A percentile compares a stretch with the other conserved stretches of the same genome.
These are phyloP conservation scores for Drosophila rellima DNA, from an alignment of 2,888 invertebrate genomes.

Conservation along the genomic window DNA sequence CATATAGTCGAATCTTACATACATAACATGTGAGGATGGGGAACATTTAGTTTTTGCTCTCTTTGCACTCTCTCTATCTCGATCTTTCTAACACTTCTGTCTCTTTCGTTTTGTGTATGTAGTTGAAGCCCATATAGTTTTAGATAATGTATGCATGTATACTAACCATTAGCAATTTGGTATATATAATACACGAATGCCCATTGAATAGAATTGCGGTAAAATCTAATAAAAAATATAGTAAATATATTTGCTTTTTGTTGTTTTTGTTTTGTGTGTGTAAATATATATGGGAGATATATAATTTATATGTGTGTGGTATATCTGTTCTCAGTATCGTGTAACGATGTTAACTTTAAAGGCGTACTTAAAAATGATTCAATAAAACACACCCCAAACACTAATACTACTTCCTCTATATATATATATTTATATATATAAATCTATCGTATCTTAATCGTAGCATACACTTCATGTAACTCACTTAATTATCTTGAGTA, in stretches of 20 bases:
- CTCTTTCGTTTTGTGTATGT: slow-evolving; percentile 7
- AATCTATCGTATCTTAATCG: slow-evolving; percentile 14
- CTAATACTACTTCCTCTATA: slow-evolving; percentile 36
- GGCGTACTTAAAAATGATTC: slow-evolving; percentile 47
- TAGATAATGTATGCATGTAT: slow-evolving; percentile 20
- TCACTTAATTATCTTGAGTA: background rate
- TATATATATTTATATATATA: slow-evolving; percentile 14
- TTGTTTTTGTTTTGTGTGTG: slow-evolving; percentile 9
- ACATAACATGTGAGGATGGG: slow-evolving; percentile 11
- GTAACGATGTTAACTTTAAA: slow-evolving; percentile 53
- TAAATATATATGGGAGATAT: slow-evolving; percentile 30
- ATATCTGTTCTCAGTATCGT: slow-evolving; percentile 39
- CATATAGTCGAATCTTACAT: slow-evolving; percentile 4
- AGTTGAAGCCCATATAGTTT: slow-evolving; percentile 11
- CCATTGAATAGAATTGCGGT: slow-evolving; percentile 42
- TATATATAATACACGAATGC: slow-evolving; percentile 77
- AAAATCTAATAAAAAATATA: slow-evolving; percentile 60
- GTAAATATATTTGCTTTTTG: slow-evolving; percentile 14
- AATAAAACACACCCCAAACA: slow-evolving; percentile 33
- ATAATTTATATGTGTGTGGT: slow-evolving; percentile 32
- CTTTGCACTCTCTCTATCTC: background rate
- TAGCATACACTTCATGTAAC: slow-evolving; percentile 15
- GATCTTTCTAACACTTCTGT: background rate
- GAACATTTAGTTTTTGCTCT: slow-evolving; percentile 12
- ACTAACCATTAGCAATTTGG: slow-evolving; percentile 67